Percentiles rank a stretch among this genome's conserved stretches.
Evolutionary conservation across 1,140 invertebrate genomes (phyloP).

Genomic region (Tetramorium simillimum): DNA sequence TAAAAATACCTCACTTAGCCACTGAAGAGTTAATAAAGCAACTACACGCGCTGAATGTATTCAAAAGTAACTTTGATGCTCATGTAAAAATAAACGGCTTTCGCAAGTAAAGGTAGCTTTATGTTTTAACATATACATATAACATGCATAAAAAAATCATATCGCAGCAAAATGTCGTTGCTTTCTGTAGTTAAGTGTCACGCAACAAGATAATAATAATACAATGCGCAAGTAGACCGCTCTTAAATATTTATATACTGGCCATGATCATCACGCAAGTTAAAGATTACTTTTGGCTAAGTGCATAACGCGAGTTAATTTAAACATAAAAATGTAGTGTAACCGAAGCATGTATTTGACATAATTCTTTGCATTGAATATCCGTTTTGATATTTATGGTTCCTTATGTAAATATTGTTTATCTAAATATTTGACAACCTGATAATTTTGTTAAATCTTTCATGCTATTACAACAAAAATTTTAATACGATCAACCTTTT

Average conservation of each 20-base stretch:
- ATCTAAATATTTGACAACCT: not conserved
- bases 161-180: conserved; percentile 21
- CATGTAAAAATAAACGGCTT: conserved; percentile 39
- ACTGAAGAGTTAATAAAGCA: conserved; percentile 35
- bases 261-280: not conserved
- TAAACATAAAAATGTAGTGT: not conserved
- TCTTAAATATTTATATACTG: conserved; percentile 36
- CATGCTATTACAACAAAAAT: not conserved
- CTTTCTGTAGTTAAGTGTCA: conserved; percentile 41
- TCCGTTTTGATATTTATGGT: not conserved
- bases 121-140: conserved; percentile 17
- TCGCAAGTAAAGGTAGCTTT: not conserved
- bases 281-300: conserved; percentile 8
- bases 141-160: conserved; percentile 43
- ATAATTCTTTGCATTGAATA: not conserved
- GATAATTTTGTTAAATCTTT: not conserved
- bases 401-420: not conserved
- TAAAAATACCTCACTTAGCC: conserved; percentile 32
- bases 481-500: not conserved
- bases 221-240: not conserved
- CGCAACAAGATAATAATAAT: conserved; percentile 30
- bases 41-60: not conserved
- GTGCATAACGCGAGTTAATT: conserved; percentile 26
- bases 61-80: conserved; percentile 23
- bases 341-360: not conserved